A percentile compares a stretch with the other conserved stretches of the same genome.
Evolutionary conservation across 2,797 vertebrate species (phyloP).

Genomic region (Buceros bicornis): DNA sequence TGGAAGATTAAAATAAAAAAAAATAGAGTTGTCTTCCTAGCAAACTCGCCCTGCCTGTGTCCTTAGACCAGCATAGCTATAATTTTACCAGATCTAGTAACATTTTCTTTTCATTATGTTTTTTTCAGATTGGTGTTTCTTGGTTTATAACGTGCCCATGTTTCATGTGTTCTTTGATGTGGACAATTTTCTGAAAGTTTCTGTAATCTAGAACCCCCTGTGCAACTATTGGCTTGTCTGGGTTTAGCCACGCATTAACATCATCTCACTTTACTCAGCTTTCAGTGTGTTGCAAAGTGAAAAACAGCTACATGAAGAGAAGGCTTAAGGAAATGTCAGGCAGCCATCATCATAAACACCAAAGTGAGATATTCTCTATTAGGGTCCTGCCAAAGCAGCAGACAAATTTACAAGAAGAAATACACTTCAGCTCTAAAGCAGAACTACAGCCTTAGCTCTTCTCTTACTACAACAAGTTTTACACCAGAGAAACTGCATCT

Average conservation of each 20-base stretch:
- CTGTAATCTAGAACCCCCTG: neutral
- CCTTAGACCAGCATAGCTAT: neutral
- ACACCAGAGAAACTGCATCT: neutral
- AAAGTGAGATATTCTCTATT: neutral
- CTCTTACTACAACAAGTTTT: neutral
- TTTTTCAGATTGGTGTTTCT: neutral
- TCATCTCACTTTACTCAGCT: neutral
- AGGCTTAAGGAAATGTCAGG: neutral
- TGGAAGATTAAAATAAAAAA: neutral
- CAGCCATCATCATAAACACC: neutral
- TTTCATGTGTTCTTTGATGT: neutral
- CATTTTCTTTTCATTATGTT: neutral
- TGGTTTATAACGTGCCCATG: neutral
- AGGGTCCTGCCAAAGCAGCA: constrained; percentile 28
- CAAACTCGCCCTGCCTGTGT: neutral
- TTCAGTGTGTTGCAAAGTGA: neutral
- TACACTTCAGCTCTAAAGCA: neutral
- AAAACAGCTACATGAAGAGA: neutral
- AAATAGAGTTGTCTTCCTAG: neutral
- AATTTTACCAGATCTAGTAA: neutral
- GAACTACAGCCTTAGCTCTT: neutral
- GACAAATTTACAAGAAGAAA: neutral
- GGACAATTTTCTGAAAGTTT: neutral
- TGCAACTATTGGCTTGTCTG: neutral
- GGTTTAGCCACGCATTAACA: neutral